Evolutionary conservation across 37 sponge, comb jelly and placozoan species (phyloP).

Genomic region (Eunapius fragilis): DNA sequence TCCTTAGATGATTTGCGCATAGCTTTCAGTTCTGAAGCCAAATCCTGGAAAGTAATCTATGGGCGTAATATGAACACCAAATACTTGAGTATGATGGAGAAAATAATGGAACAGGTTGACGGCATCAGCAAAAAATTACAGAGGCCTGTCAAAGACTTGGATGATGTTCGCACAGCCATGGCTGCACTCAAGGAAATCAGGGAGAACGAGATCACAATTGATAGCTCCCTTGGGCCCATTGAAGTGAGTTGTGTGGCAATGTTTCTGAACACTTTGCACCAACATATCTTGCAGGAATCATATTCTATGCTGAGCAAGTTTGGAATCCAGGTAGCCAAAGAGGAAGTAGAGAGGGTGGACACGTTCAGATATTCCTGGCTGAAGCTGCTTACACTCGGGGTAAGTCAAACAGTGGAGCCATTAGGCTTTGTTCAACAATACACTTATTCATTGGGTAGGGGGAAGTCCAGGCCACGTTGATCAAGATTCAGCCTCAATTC

Average conservation of each 20-base stretch:
- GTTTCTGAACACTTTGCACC: not conserved
- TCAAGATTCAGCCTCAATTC: slow-evolving; percentile 90
- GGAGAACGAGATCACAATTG: slow-evolving; percentile 92
- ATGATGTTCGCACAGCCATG: slow-evolving; percentile 94
- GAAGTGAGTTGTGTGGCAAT: slow-evolving; percentile 48
- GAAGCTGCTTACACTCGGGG: slow-evolving; percentile 69
- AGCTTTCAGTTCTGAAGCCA: slow-evolving; percentile 87
- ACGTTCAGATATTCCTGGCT: slow-evolving; percentile 93
- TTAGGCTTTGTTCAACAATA: not conserved
- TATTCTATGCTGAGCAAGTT: slow-evolving; percentile 84
- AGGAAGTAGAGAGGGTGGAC: slow-evolving; percentile 95
- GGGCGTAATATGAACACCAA: slow-evolving; percentile 85
- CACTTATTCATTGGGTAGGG: slow-evolving; percentile 8
- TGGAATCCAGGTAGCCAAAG: slow-evolving; percentile 81
- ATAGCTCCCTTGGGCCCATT: slow-evolving; percentile 87
- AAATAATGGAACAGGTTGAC: slow-evolving; percentile 83
- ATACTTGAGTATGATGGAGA: slow-evolving; percentile 73
- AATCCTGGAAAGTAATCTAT: slow-evolving; percentile 84
- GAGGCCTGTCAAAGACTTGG: slow-evolving; percentile 89
- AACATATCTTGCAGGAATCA: slow-evolving; percentile 76
- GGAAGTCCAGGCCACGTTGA: slow-evolving; percentile 74
- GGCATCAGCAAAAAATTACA: slow-evolving; percentile 75
- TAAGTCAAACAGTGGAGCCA: slow-evolving; percentile 17
- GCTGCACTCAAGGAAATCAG: slow-evolving; percentile 80
- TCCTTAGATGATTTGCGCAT: slow-evolving; percentile 77